Evolutionary conservation across 2,113 vertebrate species (phyloP), one percentile per base, ranked within the genome.

Genomic region (Corythaeola cristata): DNA sequence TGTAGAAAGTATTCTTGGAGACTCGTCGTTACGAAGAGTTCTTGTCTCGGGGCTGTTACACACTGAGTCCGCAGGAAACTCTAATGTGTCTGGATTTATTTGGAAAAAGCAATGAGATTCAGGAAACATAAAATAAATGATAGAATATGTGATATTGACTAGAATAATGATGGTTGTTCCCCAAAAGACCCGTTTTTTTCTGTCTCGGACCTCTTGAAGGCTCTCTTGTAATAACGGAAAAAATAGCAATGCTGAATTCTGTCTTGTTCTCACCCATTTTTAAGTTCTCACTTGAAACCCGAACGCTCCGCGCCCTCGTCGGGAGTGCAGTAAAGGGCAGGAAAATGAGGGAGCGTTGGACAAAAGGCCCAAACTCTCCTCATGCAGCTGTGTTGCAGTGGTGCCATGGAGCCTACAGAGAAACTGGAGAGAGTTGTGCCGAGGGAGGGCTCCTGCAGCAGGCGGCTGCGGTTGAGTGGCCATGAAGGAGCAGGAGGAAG

Each of bases 401-500:
- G 8, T 2, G 19, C 53, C 39, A 0, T 28, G 75, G 28, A 39
- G 47, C 47, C 45, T 23, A 1, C 28, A 5, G 44, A 9, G 64
- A 15, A 21, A 18, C 10, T 2, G 15, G 45, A 60, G 60, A 5
- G 21, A 26, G 8, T 6, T 15, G 37, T 28, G 64, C 26, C 15
- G 33, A 11, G 60, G 49, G 68, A 6, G 1, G 1, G 35, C 12
- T 73, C 37, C 50, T 28, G 37, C 33, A 8, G 89, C 23, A 17
- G 7, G 67, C 18, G 7, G 28, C 9, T 5, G 5, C 5, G 3
- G 18, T 11, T 15, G 12, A 11, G 2, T 4, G 8, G 53, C 17
- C 0, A 1, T 6, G 67, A 8, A n/a, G 59, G 52, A 14, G 32
- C 4, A 15, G 50, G 1, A 23, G 58, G 9, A 27, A 9, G 2